These are phyloP conservation scores for Conomelus anceps DNA, from an alignment of 2,888 invertebrate species.

Conservation along the genomic window DNA sequence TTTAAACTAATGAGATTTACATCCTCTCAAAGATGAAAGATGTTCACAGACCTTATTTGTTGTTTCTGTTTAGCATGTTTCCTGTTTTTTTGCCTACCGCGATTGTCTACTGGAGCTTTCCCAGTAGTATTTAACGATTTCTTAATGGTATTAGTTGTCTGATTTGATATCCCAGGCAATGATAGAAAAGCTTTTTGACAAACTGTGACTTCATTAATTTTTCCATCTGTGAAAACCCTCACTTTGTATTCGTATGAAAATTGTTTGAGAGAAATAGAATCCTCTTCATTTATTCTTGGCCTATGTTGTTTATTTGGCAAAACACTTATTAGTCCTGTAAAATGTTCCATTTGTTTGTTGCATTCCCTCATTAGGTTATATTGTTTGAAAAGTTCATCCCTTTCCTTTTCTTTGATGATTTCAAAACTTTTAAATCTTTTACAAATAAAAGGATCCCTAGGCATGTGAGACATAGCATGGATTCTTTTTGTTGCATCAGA, in stretches of 20 bases:
- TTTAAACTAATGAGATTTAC: constrained; percentile 10
- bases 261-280: not conserved
- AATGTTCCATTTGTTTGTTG: constrained; percentile 5
- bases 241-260: constrained; percentile 8
- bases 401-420: not conserved
- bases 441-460: constrained; percentile 3
- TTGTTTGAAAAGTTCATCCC: not conserved
- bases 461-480: no score
- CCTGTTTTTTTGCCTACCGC: constrained; percentile 9
- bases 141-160: constrained; percentile 3
- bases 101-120: constrained; percentile 1
- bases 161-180: constrained; percentile 8
- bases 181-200: constrained; percentile 3
- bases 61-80: constrained; percentile 10
- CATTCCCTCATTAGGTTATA: constrained; percentile 1
- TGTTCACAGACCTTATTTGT: not conserved
- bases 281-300: not conserved
- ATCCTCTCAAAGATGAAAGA: constrained; percentile 1
- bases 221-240: not conserved
- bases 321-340: constrained; percentile 4
- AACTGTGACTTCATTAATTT: not conserved
- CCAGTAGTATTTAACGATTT: constrained; percentile 9
- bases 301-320: not conserved
- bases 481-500: no score
- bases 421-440: constrained; percentile 5